phyloP scores from a whole-genome alignment of 2,113 vertebrate species.

The Dipodomys ordii region DNA sequence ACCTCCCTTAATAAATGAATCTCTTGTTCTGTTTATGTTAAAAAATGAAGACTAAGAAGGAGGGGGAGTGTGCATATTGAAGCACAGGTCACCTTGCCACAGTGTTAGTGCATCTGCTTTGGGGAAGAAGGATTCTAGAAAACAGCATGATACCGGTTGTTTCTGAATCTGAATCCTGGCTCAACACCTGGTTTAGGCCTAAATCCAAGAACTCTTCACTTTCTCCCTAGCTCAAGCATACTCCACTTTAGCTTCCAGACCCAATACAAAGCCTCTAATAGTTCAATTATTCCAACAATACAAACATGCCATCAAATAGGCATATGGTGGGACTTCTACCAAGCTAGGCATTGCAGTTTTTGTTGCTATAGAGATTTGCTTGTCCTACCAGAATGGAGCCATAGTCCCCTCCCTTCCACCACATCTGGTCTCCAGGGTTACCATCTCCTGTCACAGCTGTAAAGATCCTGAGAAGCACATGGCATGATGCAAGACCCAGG shows the following conservation, averaged over 20 bases:
- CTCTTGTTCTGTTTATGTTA: too few relatives aligned
- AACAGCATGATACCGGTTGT: neutral
- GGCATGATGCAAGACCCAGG: neutral
- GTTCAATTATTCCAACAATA: conserved; percentile 65
- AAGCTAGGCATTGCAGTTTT: conserved; percentile 47
- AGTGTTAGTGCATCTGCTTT: neutral
- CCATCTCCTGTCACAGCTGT: conserved; percentile 58
- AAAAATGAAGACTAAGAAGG: too few relatives aligned
- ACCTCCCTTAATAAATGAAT: too few relatives aligned
- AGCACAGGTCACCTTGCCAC: conserved; percentile 27
- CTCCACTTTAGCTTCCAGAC: conserved; percentile 47
- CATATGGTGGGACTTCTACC: conserved; percentile 54
- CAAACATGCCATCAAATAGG: conserved; percentile 65
- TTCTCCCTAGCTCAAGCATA: conserved; percentile 2
- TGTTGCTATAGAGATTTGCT: conserved; percentile 73
- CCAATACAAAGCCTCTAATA: neutral
- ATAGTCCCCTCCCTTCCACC: conserved; percentile 31
- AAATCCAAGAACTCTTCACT: conserved; percentile 12
- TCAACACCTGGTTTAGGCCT: conserved; percentile 4
- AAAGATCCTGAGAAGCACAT: conserved; percentile 50
- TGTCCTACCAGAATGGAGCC: conserved; percentile 45
- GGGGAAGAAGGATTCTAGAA: neutral
- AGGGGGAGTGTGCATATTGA: neutral
- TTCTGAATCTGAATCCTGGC: neutral
- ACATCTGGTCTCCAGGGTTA: conserved; percentile 28